phyloP scores from a whole-genome alignment of 2,113 vertebrate genomes.

The Entelurus aequoreus region DNA sequence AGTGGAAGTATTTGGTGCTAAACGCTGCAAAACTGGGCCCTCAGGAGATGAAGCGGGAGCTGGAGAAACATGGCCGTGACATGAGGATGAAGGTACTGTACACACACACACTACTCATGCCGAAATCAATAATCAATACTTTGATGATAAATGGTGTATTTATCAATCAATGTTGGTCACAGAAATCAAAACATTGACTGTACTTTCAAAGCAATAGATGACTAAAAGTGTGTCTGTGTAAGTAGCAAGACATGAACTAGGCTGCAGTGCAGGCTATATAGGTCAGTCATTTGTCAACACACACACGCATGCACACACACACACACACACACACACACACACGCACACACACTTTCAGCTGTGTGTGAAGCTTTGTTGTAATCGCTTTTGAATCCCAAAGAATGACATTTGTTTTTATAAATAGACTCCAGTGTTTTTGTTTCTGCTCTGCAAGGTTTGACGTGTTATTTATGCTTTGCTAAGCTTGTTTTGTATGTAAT shows the following conservation, averaged over 20 bases:
- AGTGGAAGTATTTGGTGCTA: constrained; percentile 93
- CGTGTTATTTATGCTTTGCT: no score
- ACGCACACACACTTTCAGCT: constrained; percentile 12
- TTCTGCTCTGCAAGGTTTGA: not conserved
- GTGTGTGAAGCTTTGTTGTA: constrained; percentile 15
- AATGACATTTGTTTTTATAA: constrained; percentile 10
- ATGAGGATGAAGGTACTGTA: constrained; percentile 93
- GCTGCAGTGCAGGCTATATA: constrained; percentile 40
- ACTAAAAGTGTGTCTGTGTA: constrained; percentile 4
- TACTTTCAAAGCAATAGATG: not conserved
- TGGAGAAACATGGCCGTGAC: constrained; percentile 93
- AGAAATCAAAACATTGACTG: no score
- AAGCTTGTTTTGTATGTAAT: no score
- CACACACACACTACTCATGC: not conserved
- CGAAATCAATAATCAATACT: no score
- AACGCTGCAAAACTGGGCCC: constrained; percentile 81
- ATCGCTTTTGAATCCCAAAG: constrained; percentile 11
- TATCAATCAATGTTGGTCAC: no score
- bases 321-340: not conserved
- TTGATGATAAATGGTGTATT: no score
- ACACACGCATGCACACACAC: not conserved
- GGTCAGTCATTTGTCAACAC: constrained; percentile 32
- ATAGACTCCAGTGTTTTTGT: constrained; percentile 2
- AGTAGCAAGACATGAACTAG: not conserved
- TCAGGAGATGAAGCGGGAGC: constrained; percentile 85